Conservation (phyloP, 2,113 vertebrate genomes). For the Gavialis gangeticus region DNA sequence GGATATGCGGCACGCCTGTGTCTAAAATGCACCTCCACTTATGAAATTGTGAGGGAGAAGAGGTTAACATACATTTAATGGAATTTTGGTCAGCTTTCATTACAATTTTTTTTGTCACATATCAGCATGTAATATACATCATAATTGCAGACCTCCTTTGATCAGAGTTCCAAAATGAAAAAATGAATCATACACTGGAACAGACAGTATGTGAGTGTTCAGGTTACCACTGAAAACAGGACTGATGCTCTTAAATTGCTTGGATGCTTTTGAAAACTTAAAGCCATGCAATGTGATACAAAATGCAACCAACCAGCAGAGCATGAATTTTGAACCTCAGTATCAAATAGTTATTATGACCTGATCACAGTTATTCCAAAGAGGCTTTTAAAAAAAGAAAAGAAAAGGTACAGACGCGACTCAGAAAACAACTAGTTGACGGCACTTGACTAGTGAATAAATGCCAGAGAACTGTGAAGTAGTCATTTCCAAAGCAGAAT, state of each 20-base stretch:
- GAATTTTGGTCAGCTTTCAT: too few relatives aligned
- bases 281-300: accelerated
- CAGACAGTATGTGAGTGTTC: too few relatives aligned
- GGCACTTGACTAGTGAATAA: background rate
- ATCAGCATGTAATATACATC: too few relatives aligned
- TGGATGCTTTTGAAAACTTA: background rate
- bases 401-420: background rate
- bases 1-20: too few relatives aligned
- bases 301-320: background rate
- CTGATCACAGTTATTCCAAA: background rate
- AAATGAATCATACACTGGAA: too few relatives aligned
- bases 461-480: background rate
- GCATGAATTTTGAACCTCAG: background rate
- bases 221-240: background rate
- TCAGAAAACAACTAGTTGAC: background rate
- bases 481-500: background rate
- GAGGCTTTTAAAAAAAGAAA: background rate
- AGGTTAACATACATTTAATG: too few relatives aligned
- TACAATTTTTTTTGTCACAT: too few relatives aligned
- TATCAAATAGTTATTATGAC: background rate
- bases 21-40: too few relatives aligned
- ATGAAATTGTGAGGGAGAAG: too few relatives aligned
- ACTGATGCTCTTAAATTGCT: background rate
- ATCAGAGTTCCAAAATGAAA: too few relatives aligned
- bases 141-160: too few relatives aligned